Percentiles rank a stretch among this genome's conserved stretches.
phyloP scores from a whole-genome alignment of 2,888 invertebrate species.

The Caenorhabditis imperialis region DNA sequence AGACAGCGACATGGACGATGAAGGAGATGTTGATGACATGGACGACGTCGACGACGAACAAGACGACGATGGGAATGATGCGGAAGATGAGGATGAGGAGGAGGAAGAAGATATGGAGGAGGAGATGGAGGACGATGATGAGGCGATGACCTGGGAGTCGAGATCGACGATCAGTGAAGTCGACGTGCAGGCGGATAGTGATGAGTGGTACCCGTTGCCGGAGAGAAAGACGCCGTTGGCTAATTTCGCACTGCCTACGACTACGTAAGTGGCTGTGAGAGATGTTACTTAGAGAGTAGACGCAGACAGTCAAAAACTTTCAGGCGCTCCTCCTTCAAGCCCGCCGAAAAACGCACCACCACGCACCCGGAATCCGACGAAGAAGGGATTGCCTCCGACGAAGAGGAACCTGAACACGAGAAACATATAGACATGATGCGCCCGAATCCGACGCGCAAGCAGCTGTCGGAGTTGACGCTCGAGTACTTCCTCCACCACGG shows the following conservation, averaged over 20 bases:
- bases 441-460: slow-evolving; percentile 29
- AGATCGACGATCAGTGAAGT: slow-evolving; percentile 16
- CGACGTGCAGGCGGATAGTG: not conserved
- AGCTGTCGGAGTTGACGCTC: slow-evolving; percentile 18
- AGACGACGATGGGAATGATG: no score
- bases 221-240: slow-evolving; percentile 16
- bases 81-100: not conserved
- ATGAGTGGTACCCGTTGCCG: slow-evolving; percentile 39
- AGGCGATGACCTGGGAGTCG: slow-evolving; percentile 42
- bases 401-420: slow-evolving; percentile 6
- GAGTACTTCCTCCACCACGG: slow-evolving; percentile 45
- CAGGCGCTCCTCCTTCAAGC: no score
- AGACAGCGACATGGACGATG: no score
- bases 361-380: no score
- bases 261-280: slow-evolving; percentile 15
- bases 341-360: no score
- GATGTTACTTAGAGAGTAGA: no score
- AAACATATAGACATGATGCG: slow-evolving; percentile 9
- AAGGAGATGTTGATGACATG: no score
- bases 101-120: not conserved
- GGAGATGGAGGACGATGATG: slow-evolving; percentile 13
- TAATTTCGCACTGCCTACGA: slow-evolving; percentile 29
- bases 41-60: no score
- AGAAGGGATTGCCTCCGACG: not conserved
- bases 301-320: no score